These are phyloP conservation scores for Paramormyrops hopkinsi DNA, from an alignment of 2,797 vertebrate species.

Conservation along the genomic window DNA sequence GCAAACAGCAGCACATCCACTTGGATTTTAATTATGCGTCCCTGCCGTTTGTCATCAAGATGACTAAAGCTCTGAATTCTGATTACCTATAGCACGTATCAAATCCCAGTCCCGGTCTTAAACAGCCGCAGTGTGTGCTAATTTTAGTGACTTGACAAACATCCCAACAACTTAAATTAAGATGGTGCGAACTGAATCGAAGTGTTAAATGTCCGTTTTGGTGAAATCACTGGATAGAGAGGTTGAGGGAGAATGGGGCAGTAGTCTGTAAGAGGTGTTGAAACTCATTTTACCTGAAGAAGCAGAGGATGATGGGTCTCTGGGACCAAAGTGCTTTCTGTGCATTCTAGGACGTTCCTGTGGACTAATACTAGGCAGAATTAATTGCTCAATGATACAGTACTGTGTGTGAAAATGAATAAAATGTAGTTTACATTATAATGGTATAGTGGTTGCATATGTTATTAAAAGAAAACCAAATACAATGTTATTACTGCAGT, in stretches of 20 bases:
- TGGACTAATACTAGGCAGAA: neutral
- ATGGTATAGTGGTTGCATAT: neutral
- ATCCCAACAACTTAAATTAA: neutral
- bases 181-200: neutral
- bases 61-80: neutral
- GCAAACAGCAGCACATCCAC: neutral
- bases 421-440: neutral
- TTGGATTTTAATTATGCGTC: neutral
- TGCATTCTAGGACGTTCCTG: neutral
- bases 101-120: neutral
- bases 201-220: neutral
- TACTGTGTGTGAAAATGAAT: neutral
- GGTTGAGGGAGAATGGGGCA: neutral
- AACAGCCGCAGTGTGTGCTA: neutral
- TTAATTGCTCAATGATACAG: neutral
- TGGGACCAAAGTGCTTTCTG: neutral
- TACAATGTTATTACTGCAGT: slow-evolving; percentile 1
- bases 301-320: neutral
- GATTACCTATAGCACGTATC: neutral
- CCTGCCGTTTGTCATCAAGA: neutral
- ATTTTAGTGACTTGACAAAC: neutral
- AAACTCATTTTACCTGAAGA: neutral
- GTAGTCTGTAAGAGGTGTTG: neutral
- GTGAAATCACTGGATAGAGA: neutral
- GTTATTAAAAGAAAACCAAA: neutral